Evolutionary conservation across 53 echinoderm and acorn worm species (phyloP), one percentile per base, ranked within the genome.

Genomic region (Mesocentrotus franciscanus): DNA sequence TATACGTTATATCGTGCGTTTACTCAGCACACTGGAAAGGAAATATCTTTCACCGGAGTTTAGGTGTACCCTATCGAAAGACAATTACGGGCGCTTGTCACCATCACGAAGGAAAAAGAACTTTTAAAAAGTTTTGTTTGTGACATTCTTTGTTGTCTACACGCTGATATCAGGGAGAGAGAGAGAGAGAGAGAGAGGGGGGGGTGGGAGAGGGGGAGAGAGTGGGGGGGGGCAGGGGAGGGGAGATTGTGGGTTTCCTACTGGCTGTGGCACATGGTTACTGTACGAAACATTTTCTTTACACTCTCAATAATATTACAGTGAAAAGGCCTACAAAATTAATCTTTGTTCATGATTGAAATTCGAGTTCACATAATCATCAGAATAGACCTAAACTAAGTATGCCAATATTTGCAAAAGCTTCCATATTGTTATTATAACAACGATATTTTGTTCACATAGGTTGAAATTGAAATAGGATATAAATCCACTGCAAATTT

Each of bases 21-120:
- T 81, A 81, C 81, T 81, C 81, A 81, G 81, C 81, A 81, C 81
- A 17, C 81, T 81, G 20, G 39, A 81, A 81, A 76, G 76, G 81
- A 81, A 81, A 81, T 81, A 42, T 81, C 81, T 81, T 81, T 81
- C 42, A 81, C 81, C 81, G 81, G 42, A 33, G 79, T 79, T 78
- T n/a, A 78, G 35, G 78, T 78, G 36, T 78, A 78, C 78, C 36
- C 36, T 18, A 42, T 81, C 81, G 81, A 81, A 81, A 42, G 81
- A 81, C 34, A 81, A 81, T 42, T 81, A 42, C 22, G 22, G 42
- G 81, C 18, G 42, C 42, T 81, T 20, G 39, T 42, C 81, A 81
- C 8, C 74, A 81, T 81, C 17, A 79, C 4, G 39, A 79, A 42
- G 36, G 8, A 2, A 39, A 20, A 8, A 33, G 36, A 17, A 39